A percentile compares a stretch with the other conserved stretches of the same genome.
Conservation (phyloP, 1,140 invertebrate genomes). For the Drosophila insularis region DNA sequence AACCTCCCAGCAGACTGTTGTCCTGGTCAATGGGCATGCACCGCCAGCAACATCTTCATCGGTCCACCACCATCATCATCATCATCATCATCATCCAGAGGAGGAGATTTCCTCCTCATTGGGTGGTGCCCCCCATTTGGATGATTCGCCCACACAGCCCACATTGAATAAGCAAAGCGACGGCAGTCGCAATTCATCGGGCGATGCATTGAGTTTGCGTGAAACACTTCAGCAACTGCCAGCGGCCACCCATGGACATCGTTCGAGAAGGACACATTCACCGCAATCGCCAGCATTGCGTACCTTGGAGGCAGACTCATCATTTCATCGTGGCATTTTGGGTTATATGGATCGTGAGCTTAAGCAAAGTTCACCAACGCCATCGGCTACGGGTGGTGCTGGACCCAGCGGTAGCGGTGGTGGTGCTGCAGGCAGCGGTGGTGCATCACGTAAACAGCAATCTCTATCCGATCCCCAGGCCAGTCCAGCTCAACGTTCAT, state of each 20-base stretch:
- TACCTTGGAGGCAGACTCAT: slow-evolving; percentile 59
- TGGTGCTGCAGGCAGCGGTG: slow-evolving; percentile 28
- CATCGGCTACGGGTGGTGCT: slow-evolving; percentile 55
- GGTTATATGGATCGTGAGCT: slow-evolving; percentile 81
- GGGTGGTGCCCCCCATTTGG: slow-evolving; percentile 36
- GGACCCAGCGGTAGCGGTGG: slow-evolving; percentile 7
- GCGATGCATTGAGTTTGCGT: slow-evolving; percentile 74
- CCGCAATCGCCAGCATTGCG: slow-evolving; percentile 59
- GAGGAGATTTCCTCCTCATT: slow-evolving; percentile 55
- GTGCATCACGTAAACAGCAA: slow-evolving; percentile 68
- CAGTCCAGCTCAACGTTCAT: slow-evolving; percentile 80
- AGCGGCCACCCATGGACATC: slow-evolving; percentile 69
- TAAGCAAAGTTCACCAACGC: slow-evolving; percentile 75
- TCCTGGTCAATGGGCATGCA: slow-evolving; percentile 74
- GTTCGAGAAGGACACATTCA: slow-evolving; percentile 63
- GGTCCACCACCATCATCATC: slow-evolving; percentile 32
- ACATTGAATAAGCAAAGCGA: slow-evolving; percentile 61
- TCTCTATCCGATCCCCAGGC: slow-evolving; percentile 81
- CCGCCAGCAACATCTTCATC: slow-evolving; percentile 33
- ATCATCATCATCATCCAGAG: slow-evolving; percentile 22
- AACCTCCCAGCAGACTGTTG: slow-evolving; percentile 74
- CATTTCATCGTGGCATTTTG: slow-evolving; percentile 76
- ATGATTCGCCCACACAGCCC: slow-evolving; percentile 48
- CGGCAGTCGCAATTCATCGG: slow-evolving; percentile 76
- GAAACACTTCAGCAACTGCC: slow-evolving; percentile 76